A percentile compares a stretch with the other conserved stretches of the same genome.
Conservation (phyloP, 2,113 vertebrate species). For the Notothenia rossii region DNA sequence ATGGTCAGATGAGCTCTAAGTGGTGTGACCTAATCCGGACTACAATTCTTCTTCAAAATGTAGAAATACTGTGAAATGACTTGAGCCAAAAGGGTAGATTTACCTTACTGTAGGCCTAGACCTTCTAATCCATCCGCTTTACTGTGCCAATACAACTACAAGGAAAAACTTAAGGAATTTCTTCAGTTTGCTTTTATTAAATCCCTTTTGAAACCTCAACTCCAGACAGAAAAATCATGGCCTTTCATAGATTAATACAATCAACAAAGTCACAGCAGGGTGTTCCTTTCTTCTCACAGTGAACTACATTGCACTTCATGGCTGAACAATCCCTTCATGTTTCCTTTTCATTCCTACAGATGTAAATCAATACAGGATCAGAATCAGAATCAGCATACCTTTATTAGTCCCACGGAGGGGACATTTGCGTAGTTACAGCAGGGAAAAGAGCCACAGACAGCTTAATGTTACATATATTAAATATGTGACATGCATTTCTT, state of each 20-base stretch:
- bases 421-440: no score
- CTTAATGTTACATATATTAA: no score
- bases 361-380: constrained; percentile 22
- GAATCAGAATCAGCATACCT: no score
- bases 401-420: no score
- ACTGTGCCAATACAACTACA: not conserved
- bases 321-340: constrained; percentile 47
- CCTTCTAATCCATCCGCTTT: not conserved
- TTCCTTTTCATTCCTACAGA: constrained; percentile 64
- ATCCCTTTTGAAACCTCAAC: constrained; percentile 27
- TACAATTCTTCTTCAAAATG: no score
- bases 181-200: constrained; percentile 13
- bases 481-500: no score
- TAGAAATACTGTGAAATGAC: no score
- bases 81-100: no score
- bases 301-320: constrained; percentile 25
- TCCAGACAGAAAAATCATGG: constrained; percentile 27
- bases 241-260: constrained; percentile 37
- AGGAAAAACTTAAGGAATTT: constrained; percentile 1
- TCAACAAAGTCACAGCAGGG: constrained; percentile 32
- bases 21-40: constrained; percentile 9
- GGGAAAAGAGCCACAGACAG: no score
- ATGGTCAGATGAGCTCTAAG: constrained; percentile 19
- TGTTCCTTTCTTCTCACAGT: constrained; percentile 38
- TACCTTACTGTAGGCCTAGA: not conserved